Conservation (phyloP, 2,797 vertebrate species). For the Gymnothorax reevesii region DNA sequence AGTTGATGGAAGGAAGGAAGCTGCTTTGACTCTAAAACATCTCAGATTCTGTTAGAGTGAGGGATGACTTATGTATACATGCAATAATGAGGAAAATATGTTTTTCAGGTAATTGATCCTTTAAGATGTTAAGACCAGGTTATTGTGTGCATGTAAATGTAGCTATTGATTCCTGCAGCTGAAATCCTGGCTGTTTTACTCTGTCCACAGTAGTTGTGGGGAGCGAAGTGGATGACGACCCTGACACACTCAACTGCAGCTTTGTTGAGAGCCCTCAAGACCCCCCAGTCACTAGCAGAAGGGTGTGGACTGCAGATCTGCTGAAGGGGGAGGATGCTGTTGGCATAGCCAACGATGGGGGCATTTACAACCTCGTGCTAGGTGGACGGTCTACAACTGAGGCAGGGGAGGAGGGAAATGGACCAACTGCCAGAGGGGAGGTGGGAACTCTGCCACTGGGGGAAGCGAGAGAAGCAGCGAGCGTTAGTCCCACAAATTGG, state of each 20-base stretch:
- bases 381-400: background rate
- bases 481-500: conserved; percentile 6
- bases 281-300: background rate
- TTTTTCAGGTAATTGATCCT: no score
- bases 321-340: background rate
- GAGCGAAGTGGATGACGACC: conserved; percentile 51
- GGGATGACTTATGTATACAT: no score
- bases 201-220: conserved; percentile 44
- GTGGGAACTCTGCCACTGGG: background rate
- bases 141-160: background rate
- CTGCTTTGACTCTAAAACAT: no score
- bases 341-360: background rate
- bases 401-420: background rate
- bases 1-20: no score
- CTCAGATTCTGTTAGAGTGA: no score
- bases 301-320: background rate
- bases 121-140: no score
- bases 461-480: background rate
- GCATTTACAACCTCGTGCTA: no score
- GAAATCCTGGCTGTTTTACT: no score
- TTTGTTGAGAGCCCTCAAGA: conserved; percentile 41
- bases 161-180: background rate
- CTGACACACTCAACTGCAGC: conserved; percentile 52
- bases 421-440: background rate
- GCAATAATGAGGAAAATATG: no score